A percentile compares a stretch with the other conserved stretches of the same genome.
Evolutionary conservation across 2,888 invertebrate species (phyloP).

Genomic region (Hydroisotoma schaefferi): DNA sequence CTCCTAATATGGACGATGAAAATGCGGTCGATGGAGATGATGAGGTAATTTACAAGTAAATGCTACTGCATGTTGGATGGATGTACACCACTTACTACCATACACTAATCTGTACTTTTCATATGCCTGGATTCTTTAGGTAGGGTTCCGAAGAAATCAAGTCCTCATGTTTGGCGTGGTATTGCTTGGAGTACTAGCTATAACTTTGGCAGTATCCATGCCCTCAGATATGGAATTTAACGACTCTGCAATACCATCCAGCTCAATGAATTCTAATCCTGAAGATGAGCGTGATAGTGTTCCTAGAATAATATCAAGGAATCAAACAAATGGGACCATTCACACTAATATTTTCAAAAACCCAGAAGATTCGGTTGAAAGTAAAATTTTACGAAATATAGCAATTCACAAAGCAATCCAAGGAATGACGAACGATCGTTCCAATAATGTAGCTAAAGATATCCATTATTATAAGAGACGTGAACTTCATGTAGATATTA

Average conservation of each 20-base stretch:
- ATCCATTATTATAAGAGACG: neutral
- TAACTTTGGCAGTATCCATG: slow-evolving; percentile 36
- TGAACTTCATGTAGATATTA: neutral
- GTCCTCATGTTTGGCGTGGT: slow-evolving; percentile 37
- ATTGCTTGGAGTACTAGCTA: slow-evolving; percentile 32
- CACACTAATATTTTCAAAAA: slow-evolving; percentile 19
- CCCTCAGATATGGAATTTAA: slow-evolving; percentile 35
- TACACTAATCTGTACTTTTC: no score
- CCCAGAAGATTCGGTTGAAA: slow-evolving; percentile 32
- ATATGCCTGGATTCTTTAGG: no score
- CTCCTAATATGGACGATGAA: no score
- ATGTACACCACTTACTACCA: no score
- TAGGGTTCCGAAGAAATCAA: slow-evolving; percentile 29
- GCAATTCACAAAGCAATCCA: slow-evolving; percentile 34
- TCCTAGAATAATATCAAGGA: slow-evolving; percentile 9
- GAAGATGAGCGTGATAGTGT: slow-evolving; percentile 2
- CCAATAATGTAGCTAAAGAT: neutral
- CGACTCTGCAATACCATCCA: slow-evolving; percentile 12
- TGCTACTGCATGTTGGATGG: no score
- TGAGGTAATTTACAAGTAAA: no score
- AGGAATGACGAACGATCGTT: slow-evolving; percentile 18
- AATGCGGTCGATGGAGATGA: no score
- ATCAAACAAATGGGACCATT: slow-evolving; percentile 25
- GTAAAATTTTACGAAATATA: slow-evolving; percentile 28
- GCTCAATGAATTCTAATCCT: neutral